These are phyloP conservation scores for Pollenia amentaria DNA, from an alignment of 2,888 invertebrate genomes.

Conservation along the genomic window DNA sequence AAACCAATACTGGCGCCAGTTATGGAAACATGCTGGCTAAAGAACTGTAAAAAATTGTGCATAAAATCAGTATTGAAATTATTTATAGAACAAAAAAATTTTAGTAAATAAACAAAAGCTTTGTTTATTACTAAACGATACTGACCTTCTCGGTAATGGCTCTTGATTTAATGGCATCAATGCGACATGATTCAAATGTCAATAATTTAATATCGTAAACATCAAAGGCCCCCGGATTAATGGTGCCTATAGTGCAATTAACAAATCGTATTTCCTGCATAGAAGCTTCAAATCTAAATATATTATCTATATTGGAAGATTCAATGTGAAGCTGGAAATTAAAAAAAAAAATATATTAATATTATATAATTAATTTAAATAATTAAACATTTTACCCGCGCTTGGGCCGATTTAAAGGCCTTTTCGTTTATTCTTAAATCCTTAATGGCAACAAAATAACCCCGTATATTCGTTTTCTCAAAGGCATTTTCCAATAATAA, in stretches of 20 bases:
- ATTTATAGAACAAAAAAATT: constrained; percentile 10
- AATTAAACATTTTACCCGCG: constrained; percentile 77
- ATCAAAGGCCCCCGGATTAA: constrained; percentile 82
- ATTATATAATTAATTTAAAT: not conserved
- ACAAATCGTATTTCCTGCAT: constrained; percentile 81
- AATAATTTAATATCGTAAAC: constrained; percentile 82
- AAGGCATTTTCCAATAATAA: constrained; percentile 80
- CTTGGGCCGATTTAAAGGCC: constrained; percentile 81
- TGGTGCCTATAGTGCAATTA: constrained; percentile 80
- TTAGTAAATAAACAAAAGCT: not conserved
- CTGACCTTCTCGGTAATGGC: constrained; percentile 83
- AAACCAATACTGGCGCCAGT: constrained; percentile 81
- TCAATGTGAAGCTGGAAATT: constrained; percentile 80
- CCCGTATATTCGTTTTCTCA: constrained; percentile 80
- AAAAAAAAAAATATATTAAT: constrained; percentile 19
- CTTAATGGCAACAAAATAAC: constrained; percentile 79
- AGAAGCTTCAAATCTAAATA: constrained; percentile 81
- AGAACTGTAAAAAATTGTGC: constrained; percentile 75
- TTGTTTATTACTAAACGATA: not conserved
- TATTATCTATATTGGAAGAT: constrained; percentile 78
- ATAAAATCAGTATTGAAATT: constrained; percentile 31
- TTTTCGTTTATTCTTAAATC: constrained; percentile 80
- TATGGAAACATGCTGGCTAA: constrained; percentile 81
- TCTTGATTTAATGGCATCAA: constrained; percentile 79
- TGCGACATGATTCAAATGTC: constrained; percentile 81